Evolutionary conservation across 2,888 invertebrate species (phyloP).

Genomic region (Tenodera sinensis): DNA sequence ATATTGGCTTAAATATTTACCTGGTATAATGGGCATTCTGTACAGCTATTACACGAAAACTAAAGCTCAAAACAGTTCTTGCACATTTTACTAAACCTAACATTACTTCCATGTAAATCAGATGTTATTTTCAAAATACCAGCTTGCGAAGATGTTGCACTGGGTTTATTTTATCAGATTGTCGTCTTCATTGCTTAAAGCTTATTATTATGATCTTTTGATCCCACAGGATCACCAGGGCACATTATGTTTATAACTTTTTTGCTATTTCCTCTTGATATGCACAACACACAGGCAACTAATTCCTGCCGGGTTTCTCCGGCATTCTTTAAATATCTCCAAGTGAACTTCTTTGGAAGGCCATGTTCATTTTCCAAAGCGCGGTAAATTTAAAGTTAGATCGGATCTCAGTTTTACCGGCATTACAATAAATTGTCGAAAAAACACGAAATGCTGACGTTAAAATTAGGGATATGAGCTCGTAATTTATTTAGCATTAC

Average conservation of each 20-base stretch:
- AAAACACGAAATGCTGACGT: too few species aligned
- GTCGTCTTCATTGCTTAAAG: neutral
- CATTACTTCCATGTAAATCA: slow-evolving; percentile 8
- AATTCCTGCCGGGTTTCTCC: neutral
- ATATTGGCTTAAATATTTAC: neutral
- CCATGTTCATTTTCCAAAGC: neutral
- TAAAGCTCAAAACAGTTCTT: neutral
- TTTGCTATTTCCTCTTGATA: neutral
- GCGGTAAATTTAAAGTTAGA: neutral
- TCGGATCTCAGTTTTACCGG: too few species aligned
- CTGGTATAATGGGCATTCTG: slow-evolving; percentile 3
- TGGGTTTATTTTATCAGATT: neutral
- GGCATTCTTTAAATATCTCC: neutral
- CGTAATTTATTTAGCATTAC: too few species aligned
- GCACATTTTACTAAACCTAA: slow-evolving; percentile 5
- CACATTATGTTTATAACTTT: neutral
- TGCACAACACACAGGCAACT: neutral
- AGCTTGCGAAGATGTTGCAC: neutral
- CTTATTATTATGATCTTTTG: neutral
- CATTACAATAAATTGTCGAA: too few species aligned
- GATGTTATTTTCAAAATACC: neutral
- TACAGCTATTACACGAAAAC: neutral
- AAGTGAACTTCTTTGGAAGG: neutral
- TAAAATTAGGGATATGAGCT: too few species aligned
- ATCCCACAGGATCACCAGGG: neutral